Percentiles rank a stretch among this genome's conserved stretches.
phyloP scores from a whole-genome alignment of 2,113 vertebrate genomes.

The Osmerus mordax region DNA sequence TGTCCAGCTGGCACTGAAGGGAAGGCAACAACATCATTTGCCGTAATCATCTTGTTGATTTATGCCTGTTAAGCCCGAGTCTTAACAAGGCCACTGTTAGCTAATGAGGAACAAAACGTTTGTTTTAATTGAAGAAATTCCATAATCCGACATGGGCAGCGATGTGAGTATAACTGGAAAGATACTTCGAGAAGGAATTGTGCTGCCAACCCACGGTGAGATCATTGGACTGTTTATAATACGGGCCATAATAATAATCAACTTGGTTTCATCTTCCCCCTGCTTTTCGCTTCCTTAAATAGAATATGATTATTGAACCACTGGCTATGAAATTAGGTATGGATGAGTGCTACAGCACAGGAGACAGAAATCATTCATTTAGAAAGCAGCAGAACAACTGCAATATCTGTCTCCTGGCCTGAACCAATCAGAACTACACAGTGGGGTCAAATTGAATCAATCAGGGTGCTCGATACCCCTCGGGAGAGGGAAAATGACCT shows the following conservation, averaged over 20 bases:
- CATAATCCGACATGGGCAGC: slow-evolving; percentile 24
- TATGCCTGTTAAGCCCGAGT: slow-evolving; percentile 30
- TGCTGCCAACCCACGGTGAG: slow-evolving; percentile 34
- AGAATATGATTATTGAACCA: slow-evolving; percentile 28
- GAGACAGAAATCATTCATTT: neutral
- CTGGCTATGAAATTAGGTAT: slow-evolving; percentile 24
- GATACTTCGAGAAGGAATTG: neutral
- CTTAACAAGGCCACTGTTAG: slow-evolving; percentile 7
- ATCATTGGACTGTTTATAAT: slow-evolving; percentile 39
- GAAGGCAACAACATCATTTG: slow-evolving; percentile 41
- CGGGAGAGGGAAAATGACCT: slow-evolving; percentile 19
- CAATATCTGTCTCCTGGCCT: neutral
- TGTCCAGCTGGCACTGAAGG: slow-evolving; percentile 38
- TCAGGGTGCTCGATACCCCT: slow-evolving; percentile 31
- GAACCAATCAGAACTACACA: slow-evolving; percentile 3
- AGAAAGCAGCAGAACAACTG: neutral
- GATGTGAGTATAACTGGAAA: slow-evolving; percentile 33
- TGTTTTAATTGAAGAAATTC: slow-evolving; percentile 31
- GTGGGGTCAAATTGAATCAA: slow-evolving; percentile 38
- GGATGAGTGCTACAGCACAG: neutral
- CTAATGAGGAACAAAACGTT: slow-evolving; percentile 20
- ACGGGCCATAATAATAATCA: slow-evolving; percentile 29
- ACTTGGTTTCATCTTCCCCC: slow-evolving; percentile 23
- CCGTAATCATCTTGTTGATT: slow-evolving; percentile 46
- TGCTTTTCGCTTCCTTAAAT: slow-evolving; percentile 27